Percentiles rank a stretch among this genome's conserved stretches.
phyloP scores from a whole-genome alignment of 2,797 vertebrate species.

The Falco rusticolus region DNA sequence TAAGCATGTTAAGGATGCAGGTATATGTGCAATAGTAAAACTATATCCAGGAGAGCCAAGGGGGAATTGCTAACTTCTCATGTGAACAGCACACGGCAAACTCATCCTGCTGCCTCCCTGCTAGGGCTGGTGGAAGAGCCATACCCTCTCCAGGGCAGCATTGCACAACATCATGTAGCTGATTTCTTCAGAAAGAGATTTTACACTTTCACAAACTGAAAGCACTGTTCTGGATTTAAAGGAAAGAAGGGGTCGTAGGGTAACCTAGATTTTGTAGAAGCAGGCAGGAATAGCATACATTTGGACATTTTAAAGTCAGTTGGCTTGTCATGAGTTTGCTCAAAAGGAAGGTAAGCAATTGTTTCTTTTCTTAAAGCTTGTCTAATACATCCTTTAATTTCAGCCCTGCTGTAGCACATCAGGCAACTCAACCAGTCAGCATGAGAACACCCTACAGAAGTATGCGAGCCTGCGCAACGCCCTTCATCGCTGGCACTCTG shows the following conservation, averaged over 20 bases:
- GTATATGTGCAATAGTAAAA: not conserved
- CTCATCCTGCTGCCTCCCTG: not conserved
- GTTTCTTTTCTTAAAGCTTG: not conserved
- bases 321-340: not conserved
- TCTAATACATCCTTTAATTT: not conserved
- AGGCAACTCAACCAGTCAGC: rapidly evolving
- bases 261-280: not conserved
- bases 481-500: rapidly evolving
- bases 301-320: not conserved
- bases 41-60: not conserved
- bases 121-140: not conserved
- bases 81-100: not conserved
- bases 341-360: not conserved
- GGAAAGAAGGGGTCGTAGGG: not conserved
- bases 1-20: not conserved
- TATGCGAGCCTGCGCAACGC: not conserved
- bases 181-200: not conserved
- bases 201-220: not conserved
- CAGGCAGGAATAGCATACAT: rapidly evolving
- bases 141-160: not conserved
- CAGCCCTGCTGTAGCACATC: not conserved
- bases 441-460: not conserved
- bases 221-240: not conserved
- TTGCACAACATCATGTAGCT: not conserved
- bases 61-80: not conserved